Percentiles rank a stretch among this genome's conserved stretches.
Evolutionary conservation across 2,888 invertebrate species (phyloP).

Genomic region (Germaria angustata): DNA sequence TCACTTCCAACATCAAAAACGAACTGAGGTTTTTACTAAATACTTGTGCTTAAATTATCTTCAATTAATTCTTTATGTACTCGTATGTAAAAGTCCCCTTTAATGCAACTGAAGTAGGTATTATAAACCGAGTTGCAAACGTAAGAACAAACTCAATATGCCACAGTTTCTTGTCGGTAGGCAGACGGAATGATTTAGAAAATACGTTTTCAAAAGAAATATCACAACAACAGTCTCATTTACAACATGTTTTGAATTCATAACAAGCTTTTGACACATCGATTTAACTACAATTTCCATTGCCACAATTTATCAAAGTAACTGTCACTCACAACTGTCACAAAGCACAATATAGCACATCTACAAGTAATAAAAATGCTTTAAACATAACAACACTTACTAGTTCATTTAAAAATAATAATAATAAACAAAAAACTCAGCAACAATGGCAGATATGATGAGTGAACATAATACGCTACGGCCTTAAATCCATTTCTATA

Average conservation of each 20-base stretch:
- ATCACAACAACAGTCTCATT: constrained; percentile 41
- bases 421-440: no score
- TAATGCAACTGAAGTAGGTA: no score
- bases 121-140: not conserved
- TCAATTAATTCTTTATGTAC: no score
- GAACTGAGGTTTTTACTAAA: no score
- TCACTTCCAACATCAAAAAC: no score
- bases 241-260: constrained; percentile 59
- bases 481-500: not conserved
- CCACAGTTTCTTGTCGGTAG: not conserved
- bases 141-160: not conserved
- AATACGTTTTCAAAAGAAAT: not conserved
- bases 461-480: no score
- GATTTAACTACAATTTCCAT: constrained; percentile 66
- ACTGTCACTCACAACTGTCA: constrained; percentile 68
- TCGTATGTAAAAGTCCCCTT: no score
- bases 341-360: constrained; percentile 56
- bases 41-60: no score
- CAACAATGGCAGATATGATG: no score
- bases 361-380: constrained; percentile 31
- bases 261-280: constrained; percentile 66
- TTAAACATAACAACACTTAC: constrained; percentile 22
- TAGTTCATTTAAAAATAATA: constrained; percentile 3
- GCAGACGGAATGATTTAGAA: not conserved
- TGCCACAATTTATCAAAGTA: constrained; percentile 66